phyloP scores from a whole-genome alignment of 2,797 vertebrate genomes.

The Enteromius paludinosus region DNA sequence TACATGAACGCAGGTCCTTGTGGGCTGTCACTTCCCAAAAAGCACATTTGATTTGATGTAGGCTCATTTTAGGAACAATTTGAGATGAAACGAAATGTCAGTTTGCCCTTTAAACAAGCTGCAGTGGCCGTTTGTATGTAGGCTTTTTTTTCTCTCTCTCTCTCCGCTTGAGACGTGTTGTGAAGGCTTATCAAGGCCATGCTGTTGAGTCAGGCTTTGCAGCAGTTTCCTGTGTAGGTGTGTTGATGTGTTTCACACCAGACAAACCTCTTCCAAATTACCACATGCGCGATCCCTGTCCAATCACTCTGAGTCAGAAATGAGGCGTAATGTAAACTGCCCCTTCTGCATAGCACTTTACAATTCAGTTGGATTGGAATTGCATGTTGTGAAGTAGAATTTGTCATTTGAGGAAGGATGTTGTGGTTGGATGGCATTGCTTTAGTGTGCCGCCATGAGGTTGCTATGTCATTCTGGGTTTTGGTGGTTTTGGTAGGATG shows the following conservation, averaged over 20 bases:
- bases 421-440: neutral
- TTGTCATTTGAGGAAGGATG: neutral
- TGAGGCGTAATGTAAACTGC: neutral
- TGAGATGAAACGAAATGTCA: neutral
- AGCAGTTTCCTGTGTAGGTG: conserved; percentile 52
- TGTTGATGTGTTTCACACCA: conserved; percentile 30
- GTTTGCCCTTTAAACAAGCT: conserved; percentile 1
- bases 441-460: neutral
- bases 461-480: conserved; percentile 1
- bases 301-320: conserved; percentile 16
- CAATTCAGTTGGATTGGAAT: neutral
- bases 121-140: neutral
- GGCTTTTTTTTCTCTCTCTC: neutral
- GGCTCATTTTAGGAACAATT: conserved; percentile 14
- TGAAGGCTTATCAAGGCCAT: conserved; percentile 6
- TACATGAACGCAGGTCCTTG: neutral
- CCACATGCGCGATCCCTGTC: neutral
- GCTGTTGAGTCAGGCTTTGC: conserved; percentile 44
- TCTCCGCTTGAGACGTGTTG: conserved; percentile 4
- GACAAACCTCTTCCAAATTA: conserved; percentile 22
- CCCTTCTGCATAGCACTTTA: neutral
- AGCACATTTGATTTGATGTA: neutral
- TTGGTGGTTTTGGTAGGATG: neutral
- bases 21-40: neutral
- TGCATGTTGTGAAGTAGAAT: neutral